Evolutionary conservation across 2,797 vertebrate species (phyloP).

Genomic region (Schizopygopsis pylzovi): DNA sequence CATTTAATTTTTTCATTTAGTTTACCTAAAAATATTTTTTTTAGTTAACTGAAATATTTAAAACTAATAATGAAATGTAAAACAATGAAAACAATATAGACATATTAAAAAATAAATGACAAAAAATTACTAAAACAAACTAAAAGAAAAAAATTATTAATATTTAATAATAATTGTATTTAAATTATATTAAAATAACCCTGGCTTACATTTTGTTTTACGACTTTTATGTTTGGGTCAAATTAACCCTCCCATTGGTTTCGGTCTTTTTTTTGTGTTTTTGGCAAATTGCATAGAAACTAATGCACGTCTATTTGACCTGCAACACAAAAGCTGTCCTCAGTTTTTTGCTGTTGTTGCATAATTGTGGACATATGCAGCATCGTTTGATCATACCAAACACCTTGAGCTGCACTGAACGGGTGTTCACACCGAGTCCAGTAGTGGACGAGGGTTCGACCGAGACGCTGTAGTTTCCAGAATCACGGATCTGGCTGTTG

Average conservation of each 20-base stretch:
- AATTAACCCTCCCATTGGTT: too few species aligned
- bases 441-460: slow-evolving; percentile 68
- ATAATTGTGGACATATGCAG: neutral
- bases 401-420: slow-evolving; percentile 70
- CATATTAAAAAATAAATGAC: too few species aligned
- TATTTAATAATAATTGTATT: neutral
- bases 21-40: too few species aligned
- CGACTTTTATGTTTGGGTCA: too few species aligned
- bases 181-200: neutral
- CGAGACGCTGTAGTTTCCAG: slow-evolving; percentile 72
- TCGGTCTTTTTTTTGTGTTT: too few species aligned
- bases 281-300: too few species aligned
- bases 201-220: neutral
- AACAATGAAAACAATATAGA: too few species aligned
- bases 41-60: too few species aligned
- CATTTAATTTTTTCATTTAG: too few species aligned
- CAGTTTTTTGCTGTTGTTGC: neutral
- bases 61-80: too few species aligned
- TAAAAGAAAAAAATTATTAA: too few species aligned
- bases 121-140: neutral
- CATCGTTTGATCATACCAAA: slow-evolving; percentile 71
- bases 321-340: neutral
- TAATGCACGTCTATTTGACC: too few species aligned
- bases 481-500: slow-evolving; percentile 67
- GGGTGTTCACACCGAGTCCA: slow-evolving; percentile 63